Base-by-base conservation (phyloP, 2,797 vertebrate genomes). In the Microchirus variegatus region DNA sequence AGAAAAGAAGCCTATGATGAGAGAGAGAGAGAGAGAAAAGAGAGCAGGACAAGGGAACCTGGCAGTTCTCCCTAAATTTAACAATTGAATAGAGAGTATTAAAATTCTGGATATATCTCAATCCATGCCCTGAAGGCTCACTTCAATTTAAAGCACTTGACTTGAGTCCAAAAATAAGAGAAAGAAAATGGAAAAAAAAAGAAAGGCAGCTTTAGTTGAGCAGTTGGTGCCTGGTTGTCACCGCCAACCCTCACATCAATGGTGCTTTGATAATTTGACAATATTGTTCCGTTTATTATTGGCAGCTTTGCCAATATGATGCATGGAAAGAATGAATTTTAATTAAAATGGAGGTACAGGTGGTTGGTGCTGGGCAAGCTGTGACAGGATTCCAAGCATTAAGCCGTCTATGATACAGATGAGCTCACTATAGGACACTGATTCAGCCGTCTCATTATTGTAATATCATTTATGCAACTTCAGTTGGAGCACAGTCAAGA, bases 81-180 rank as follows among this genome's bases (percentile, higher is more conserved):
- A 87, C 77, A 85, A 80, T 70, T 70, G 69, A 87, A 82, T 80
- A 58, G 31, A 54, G 67, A 84, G 58, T 68, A 86, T 86, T 85
- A 70, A 70, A 87, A 87, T 88, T 83, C 83, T 80, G 81, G 75
- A 78, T 81, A 82, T 73, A 81, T 84, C 75, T 86, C 72, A 83
- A 82, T 78, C 68, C 76, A 55, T 77, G 73, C 74, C 82, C 77
- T 5, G 45, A 83, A 83, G 80, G 66, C 80, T 75, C 36, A 45
- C 78, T 77, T 85, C 78, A 82, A 80, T 86, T 82, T 83, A 81
- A 86, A 75, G 77, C 72, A 81, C 77, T 82, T 84, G 78, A 84
- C 75, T 79, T 66, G 18, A 82, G 51, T 82, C 78, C 77, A 81
- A 74, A 73, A 68, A 48, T 31, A 31, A 31, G 31, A 31, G 53